phyloP scores from a whole-genome alignment of 2,113 vertebrate species.

The Sinosuthora webbiana region DNA sequence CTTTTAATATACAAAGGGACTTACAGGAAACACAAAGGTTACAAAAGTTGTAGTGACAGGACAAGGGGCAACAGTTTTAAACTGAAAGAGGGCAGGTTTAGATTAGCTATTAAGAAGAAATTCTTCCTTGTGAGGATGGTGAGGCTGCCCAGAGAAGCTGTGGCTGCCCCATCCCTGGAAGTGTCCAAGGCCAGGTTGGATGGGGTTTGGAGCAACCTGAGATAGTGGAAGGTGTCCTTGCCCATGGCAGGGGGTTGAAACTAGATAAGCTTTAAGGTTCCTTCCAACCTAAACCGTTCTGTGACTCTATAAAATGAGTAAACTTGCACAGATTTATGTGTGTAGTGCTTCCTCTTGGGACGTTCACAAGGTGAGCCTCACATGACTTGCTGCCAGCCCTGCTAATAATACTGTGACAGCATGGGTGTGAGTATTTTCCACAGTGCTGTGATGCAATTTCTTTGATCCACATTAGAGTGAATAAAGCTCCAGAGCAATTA shows the following conservation, averaged over 20 bases:
- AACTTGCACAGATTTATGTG: neutral
- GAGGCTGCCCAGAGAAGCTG: neutral
- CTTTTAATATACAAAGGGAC: neutral
- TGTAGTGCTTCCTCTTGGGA: neutral
- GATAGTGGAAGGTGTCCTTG: neutral
- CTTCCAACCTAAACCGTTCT: neutral
- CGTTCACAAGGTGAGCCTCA: neutral
- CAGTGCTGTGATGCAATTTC: neutral
- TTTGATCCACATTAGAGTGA: neutral
- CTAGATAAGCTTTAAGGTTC: neutral
- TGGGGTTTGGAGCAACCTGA: neutral
- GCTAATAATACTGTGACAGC: neutral
- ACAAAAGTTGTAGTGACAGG: neutral
- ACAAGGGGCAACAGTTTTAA: neutral
- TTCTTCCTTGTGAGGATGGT: neutral
- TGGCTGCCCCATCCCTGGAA: neutral
- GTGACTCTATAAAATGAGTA: neutral
- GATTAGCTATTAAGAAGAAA: neutral
- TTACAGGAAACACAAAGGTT: neutral
- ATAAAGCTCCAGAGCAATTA: conserved; percentile 30
- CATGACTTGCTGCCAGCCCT: neutral
- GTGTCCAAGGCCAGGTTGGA: neutral
- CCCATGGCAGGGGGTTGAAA: neutral
- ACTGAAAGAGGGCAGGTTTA: neutral
- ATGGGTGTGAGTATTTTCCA: neutral